phyloP scores from a whole-genome alignment of 2,888 invertebrate genomes.

The Drosophila merina region DNA sequence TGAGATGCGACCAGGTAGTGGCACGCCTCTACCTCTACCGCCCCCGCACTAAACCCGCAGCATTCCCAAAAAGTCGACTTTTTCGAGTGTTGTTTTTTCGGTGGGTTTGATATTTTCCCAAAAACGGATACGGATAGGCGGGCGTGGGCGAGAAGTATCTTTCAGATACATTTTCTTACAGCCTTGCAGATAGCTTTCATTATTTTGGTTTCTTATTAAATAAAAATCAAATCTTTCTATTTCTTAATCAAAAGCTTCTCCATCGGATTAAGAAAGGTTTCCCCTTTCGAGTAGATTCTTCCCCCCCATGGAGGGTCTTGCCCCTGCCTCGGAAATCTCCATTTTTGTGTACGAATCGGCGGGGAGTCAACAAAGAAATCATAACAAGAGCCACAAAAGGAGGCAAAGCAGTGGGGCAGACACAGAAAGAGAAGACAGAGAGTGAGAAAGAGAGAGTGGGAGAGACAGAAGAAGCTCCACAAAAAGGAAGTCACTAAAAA shows the following conservation, averaged over 20 bases:
- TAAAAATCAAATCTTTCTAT: too few species aligned
- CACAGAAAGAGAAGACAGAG: conserved; percentile 14
- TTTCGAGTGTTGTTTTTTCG: conserved; percentile 35
- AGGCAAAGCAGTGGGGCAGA: conserved; percentile 30
- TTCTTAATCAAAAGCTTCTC: too few species aligned
- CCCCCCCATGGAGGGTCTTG: conserved; percentile 8
- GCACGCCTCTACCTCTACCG: conserved; percentile 12
- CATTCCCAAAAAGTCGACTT: conserved; percentile 31
- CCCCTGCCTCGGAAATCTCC: background rate
- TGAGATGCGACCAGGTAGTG: conserved; percentile 49
- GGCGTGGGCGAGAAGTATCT: conserved; percentile 40
- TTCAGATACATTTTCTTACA: conserved; percentile 36
- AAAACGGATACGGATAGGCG: background rate
- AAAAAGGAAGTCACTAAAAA: conserved; percentile 77
- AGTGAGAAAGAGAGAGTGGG: conserved; percentile 39
- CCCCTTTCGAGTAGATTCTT: too few species aligned
- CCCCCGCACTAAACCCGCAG: conserved; percentile 6
- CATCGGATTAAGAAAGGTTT: too few species aligned
- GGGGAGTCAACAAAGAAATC: conserved; percentile 42
- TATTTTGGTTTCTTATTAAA: too few species aligned
- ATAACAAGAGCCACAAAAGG: conserved; percentile 42
- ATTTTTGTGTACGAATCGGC: conserved; percentile 37
- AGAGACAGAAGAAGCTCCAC: conserved; percentile 27
- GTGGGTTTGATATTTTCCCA: conserved; percentile 1
- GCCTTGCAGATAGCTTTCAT: too few species aligned